Evolutionary conservation across 2,113 vertebrate genomes (phyloP), one percentile per base, ranked within the genome.

Genomic region (Nannospalax galili): DNA sequence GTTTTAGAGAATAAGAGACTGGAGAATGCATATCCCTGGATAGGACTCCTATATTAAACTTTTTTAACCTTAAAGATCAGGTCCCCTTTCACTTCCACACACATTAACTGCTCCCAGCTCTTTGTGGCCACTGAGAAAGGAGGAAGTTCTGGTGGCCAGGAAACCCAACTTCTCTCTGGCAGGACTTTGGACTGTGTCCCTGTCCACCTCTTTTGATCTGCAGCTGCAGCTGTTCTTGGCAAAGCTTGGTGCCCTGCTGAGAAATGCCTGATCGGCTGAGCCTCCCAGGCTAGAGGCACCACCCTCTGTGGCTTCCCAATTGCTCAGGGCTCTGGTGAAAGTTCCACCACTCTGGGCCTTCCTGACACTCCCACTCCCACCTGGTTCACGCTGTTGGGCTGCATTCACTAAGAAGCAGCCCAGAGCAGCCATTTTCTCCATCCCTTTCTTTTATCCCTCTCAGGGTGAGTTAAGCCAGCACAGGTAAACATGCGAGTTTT

Each of bases 191-290:
- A 85, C 22, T 35, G 56, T 24, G 6, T 11, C 58, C 20, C 7
- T 35, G 85, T 42, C 7, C 56, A 62, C 10, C 16, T n/a, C 52
- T 88, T 96, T 96, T 96, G 84, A 94, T 95, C 95, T 92, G 67
- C 88, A 95, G 86, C 85, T 89, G 86, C 20, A 74, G 75, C 73
- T 93, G 93, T 73, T 96, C 82, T 85, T 94, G 88, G 52, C 35
- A 96, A 90, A 92, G 93, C 26, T 30, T 88, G 77, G 87, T 80
- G 73, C 35, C 1, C 28, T 17, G 22, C 72, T 84, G 73, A 94
- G 65, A 84, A 86, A 96, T 94, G 93, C 85, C 88, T 91, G 73
- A 88, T n/a, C n/a, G n/a, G n/a, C n/a, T n/a, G n/a, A 90, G 62
- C n/a, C 52, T 56, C 94, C 67, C 48, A 89, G 56, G 78, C 89